These are phyloP conservation scores for Drosophila busckii DNA, from an alignment of 1,140 invertebrate genomes.

Conservation along the genomic window DNA sequence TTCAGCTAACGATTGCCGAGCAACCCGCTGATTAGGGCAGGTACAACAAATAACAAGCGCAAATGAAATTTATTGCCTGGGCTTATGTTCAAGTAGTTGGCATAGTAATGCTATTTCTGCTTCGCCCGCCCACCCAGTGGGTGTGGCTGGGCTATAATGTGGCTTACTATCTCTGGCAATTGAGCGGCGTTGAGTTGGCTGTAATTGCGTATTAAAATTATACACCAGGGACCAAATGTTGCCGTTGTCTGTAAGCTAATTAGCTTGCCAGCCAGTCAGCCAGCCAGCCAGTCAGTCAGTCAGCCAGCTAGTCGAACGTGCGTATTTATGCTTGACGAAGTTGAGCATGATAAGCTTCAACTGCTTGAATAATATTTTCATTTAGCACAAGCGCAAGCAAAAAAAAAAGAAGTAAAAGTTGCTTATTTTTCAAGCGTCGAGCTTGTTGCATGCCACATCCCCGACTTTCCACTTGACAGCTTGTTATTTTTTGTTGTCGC, in stretches of 20 bases:
- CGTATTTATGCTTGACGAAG: slow-evolving; percentile 46
- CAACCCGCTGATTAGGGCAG: slow-evolving; percentile 42
- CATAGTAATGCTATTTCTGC: too few species aligned
- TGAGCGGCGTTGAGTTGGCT: slow-evolving; percentile 65
- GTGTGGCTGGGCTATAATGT: neutral
- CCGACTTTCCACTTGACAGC: too few species aligned
- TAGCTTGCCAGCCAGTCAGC: too few species aligned
- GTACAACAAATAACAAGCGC: slow-evolving; percentile 24
- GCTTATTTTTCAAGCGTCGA: too few species aligned
- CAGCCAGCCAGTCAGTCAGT: too few species aligned
- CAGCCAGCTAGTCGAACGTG: slow-evolving; percentile 12
- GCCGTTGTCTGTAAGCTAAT: slow-evolving; percentile 64
- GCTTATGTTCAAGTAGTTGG: slow-evolving; percentile 34
- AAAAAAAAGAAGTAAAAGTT: too few species aligned
- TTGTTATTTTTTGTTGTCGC: slow-evolving; percentile 22
- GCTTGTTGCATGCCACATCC: slow-evolving; percentile 47
- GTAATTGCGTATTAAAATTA: slow-evolving; percentile 76
- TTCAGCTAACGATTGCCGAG: slow-evolving; percentile 31
- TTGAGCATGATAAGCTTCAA: slow-evolving; percentile 1
- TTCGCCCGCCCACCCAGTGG: neutral
- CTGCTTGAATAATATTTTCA: slow-evolving; percentile 16
- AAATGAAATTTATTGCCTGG: slow-evolving; percentile 66
- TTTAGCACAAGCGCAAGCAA: too few species aligned
- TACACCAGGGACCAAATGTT: slow-evolving; percentile 67
- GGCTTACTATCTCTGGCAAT: slow-evolving; percentile 55